Percentiles rank a stretch among this genome's conserved stretches.
These are phyloP conservation scores for Bombus impatiens DNA, from an alignment of 1,140 invertebrate species.

Conservation along the genomic window DNA sequence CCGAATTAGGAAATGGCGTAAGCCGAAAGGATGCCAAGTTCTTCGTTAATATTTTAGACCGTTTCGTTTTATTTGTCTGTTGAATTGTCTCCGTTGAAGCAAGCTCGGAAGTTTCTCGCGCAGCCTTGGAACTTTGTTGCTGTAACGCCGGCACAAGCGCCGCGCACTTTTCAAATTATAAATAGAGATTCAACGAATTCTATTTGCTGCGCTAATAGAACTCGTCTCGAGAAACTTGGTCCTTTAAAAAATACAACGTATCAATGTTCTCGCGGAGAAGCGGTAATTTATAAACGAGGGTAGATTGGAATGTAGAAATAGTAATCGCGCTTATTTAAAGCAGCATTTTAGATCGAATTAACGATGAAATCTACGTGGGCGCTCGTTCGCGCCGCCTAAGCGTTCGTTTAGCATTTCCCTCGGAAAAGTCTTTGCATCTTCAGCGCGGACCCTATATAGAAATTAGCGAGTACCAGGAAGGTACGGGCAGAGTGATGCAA, in stretches of 20 bases:
- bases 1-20: background rate
- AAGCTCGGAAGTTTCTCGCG: slow-evolving; percentile 7
- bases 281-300: background rate
- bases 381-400: slow-evolving; percentile 5
- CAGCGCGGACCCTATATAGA: slow-evolving; percentile 24
- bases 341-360: background rate
- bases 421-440: slow-evolving; percentile 35
- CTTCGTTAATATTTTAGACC: slow-evolving; percentile 37
- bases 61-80: slow-evolving; percentile 6
- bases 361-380: background rate
- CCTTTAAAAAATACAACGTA: background rate
- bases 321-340: background rate
- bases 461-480: slow-evolving; percentile 20
- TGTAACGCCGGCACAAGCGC: background rate
- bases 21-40: background rate
- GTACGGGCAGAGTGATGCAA: slow-evolving; percentile 3
- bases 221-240: background rate
- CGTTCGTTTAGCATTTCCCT: slow-evolving; percentile 41
- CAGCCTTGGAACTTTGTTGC: slow-evolving; percentile 23
- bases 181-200: slow-evolving; percentile 38
- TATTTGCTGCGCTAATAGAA: background rate
- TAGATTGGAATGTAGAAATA: background rate
- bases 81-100: background rate
- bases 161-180: slow-evolving; percentile 20
- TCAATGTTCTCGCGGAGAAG: background rate